Percentiles rank a stretch among this genome's conserved stretches.
Evolutionary conservation across 2,888 invertebrate genomes (phyloP).

Genomic region (Hypomecis punctinalis): DNA sequence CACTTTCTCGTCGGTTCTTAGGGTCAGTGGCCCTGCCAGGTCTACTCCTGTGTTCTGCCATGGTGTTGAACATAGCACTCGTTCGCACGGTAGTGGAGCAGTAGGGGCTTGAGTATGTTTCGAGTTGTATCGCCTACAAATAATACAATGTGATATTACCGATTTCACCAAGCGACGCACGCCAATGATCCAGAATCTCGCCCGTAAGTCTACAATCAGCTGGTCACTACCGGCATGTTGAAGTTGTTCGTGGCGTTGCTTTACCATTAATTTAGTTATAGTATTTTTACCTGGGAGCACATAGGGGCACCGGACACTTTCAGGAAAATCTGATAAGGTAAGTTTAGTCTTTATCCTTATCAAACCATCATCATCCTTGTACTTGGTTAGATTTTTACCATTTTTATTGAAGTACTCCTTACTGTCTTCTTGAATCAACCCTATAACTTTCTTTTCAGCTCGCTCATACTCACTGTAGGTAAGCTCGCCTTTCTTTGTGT

Average conservation of each 20-base stretch:
- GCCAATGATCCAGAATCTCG: not conserved
- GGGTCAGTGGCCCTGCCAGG: not conserved
- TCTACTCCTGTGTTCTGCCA: not conserved
- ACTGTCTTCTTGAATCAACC: not conserved
- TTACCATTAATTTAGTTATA: not conserved
- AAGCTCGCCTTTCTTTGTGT: not conserved
- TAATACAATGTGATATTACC: not conserved
- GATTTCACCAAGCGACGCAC: not conserved
- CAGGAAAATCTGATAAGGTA: not conserved
- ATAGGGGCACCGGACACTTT: not conserved
- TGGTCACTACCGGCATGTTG: not conserved
- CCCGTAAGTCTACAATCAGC: not conserved
- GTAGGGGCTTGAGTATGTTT: not conserved
- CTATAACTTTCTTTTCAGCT: not conserved
- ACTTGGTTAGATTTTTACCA: not conserved
- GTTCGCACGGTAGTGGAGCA: not conserved
- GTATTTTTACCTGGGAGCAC: not conserved
- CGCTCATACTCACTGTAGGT: not conserved
- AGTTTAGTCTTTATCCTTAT: slow-evolving; percentile 6
- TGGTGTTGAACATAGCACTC: not conserved
- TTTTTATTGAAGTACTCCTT: not conserved
- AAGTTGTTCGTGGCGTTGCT: not conserved
- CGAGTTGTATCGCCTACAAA: not conserved
- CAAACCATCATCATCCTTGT: not conserved
- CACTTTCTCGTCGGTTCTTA: not conserved